Percentiles rank a stretch among this genome's conserved stretches.
Evolutionary conservation across 2,113 vertebrate species (phyloP).

Genomic region (Rostratula benghalensis): DNA sequence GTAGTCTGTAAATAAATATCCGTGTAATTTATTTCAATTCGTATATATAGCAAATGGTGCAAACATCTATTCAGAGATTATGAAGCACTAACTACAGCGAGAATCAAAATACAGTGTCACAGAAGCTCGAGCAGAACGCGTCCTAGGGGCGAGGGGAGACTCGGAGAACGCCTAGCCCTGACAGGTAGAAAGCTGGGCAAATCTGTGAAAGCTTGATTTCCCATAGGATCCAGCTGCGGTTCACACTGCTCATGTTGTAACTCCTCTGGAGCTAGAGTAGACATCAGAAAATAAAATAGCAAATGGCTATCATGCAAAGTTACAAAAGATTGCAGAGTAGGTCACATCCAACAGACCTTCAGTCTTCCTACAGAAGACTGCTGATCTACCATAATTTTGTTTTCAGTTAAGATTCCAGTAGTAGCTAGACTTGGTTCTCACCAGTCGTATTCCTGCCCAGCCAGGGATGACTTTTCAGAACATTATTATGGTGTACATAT

Average conservation of each 20-base stretch:
- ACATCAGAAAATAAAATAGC: not conserved
- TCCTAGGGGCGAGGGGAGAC: not conserved
- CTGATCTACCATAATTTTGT: not conserved
- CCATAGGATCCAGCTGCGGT: not conserved
- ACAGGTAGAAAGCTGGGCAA: not conserved
- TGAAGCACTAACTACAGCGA: not conserved
- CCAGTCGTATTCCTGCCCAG: not conserved
- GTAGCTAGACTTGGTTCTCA: not conserved
- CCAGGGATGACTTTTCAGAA: not conserved
- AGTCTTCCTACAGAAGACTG: not conserved
- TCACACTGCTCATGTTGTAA: not conserved
- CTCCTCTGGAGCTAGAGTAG: not conserved
- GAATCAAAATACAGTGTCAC: not conserved
- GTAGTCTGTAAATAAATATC: not conserved
- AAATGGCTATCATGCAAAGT: not conserved
- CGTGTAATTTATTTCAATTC: not conserved
- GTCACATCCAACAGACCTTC: not conserved
- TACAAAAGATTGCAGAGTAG: not conserved
- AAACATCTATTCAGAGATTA: not conserved
- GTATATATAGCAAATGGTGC: not conserved
- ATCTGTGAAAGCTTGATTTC: not conserved
- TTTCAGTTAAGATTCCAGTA: not conserved
- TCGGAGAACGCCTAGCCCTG: not conserved
- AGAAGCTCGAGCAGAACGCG: not conserved
- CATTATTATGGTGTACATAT: not conserved